phyloP scores from a whole-genome alignment of 2,113 vertebrate species.

The Gobiocypris rarus region DNA sequence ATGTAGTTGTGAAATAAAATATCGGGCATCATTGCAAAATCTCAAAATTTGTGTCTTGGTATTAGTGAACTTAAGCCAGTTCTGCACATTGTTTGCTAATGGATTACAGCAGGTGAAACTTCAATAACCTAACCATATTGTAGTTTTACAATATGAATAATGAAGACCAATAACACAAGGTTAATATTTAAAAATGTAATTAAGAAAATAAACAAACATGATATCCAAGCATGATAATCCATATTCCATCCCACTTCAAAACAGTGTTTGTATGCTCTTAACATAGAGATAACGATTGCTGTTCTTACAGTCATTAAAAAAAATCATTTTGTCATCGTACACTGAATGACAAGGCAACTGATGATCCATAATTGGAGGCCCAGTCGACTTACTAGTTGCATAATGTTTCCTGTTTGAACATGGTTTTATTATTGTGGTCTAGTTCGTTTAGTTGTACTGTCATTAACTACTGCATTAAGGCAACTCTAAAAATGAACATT shows the following conservation, averaged over 20 bases:
- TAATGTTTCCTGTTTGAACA: background rate
- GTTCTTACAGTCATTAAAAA: constrained; percentile 7
- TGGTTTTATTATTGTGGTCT: constrained; percentile 1
- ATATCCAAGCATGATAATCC: background rate
- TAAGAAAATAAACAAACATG: constrained; percentile 35
- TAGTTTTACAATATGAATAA: background rate
- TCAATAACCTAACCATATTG: background rate
- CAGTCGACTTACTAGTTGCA: background rate
- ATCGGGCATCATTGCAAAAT: constrained; percentile 60
- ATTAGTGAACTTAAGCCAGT: constrained; percentile 37
- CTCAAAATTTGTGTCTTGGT: constrained; percentile 52
- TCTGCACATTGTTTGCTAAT: background rate
- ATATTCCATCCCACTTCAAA: background rate
- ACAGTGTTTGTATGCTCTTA: background rate
- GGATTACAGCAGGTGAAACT: too few relatives aligned
- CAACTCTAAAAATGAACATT: constrained; percentile 62
- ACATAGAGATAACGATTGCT: background rate
- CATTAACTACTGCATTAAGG: constrained; percentile 63
- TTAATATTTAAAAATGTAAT: constrained; percentile 48
- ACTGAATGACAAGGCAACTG: constrained; percentile 16
- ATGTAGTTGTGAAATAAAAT: constrained; percentile 72
- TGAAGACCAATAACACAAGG: constrained; percentile 39
- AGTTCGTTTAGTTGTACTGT: background rate
- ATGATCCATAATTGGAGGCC: constrained; percentile 4
- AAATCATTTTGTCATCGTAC: background rate